Base-by-base conservation (phyloP, 2,888 invertebrate genomes). In the Agrochola macilenta region DNA sequence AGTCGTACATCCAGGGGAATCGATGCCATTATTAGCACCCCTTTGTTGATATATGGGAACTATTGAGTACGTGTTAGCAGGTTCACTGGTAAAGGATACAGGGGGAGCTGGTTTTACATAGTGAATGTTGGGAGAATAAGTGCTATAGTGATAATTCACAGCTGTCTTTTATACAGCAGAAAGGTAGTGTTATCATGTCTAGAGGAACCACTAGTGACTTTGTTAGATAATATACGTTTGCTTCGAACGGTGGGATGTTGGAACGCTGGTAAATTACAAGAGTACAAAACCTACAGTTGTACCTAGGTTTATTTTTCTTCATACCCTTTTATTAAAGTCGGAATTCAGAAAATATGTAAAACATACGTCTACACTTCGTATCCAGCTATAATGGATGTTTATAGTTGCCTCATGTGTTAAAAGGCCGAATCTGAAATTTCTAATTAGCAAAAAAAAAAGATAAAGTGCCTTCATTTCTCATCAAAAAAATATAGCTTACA, bases 21-120 rank as follows among this genome's bases (percentile, higher is more conserved):
- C 87, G 85, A 78, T 81, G 65, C 78, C 58, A 70, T 77, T 85
- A 89, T 88, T 88, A 88, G 78, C 84, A 71, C 84, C 89, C 89
- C 84, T 69, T 65, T 77, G 71, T 78, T 86, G 83, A 84, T 79
- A 72, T 76, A 89, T 88, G 74, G 82, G 78, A 74, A 86, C 85
- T 74, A 83, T 83, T 81, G 69, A 73, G 66, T 63, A n/a, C 43
- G 57, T 52, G 82, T 85, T 76, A 74, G 74, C 75, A 76, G 68
- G 85, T 78, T 85, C 65, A 71, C 43, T 73, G 14, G 57, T 23
- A n/a, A 46, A 39, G 30, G 58, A 69, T 57, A 58, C 35, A 52
- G 35, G 57, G 76, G 60, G 71, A 26, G 64, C 54, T 68, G 39
- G 46, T n/a, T 61, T 69, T 69, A 72, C 39, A 49, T 54, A 30